These are phyloP conservation scores for Resseliella maxima DNA, from an alignment of 2,888 invertebrate genomes.

Conservation along the genomic window DNA sequence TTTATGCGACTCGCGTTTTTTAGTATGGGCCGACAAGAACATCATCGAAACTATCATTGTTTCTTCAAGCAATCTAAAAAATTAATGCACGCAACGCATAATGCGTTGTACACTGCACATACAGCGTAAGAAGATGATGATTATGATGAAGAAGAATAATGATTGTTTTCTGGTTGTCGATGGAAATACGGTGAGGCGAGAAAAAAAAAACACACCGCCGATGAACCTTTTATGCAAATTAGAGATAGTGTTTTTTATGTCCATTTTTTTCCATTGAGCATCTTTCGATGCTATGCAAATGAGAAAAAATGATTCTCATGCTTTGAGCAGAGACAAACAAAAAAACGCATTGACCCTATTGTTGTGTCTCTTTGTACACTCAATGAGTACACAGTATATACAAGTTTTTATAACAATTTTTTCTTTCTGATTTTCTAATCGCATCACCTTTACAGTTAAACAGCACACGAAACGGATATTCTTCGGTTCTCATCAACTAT, in stretches of 20 bases:
- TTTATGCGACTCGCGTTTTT: conserved; percentile 30
- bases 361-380: neutral
- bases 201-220: conserved; percentile 33
- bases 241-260: conserved; percentile 54
- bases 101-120: neutral
- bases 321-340: neutral
- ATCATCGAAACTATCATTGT: neutral
- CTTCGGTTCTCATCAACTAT: conserved; percentile 39
- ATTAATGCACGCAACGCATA: conserved; percentile 23
- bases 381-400: neutral
- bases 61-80: conserved; percentile 28
- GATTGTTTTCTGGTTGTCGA: conserved; percentile 13
- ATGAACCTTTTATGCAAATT: conserved; percentile 53
- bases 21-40: neutral
- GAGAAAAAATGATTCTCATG: conserved; percentile 37
- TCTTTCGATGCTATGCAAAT: conserved; percentile 7
- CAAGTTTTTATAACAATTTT: conserved; percentile 7
- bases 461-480: conserved; percentile 21
- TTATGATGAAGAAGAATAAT: too few relatives aligned
- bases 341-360: conserved; percentile 55
- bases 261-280: conserved; percentile 2
- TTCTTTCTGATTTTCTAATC: neutral
- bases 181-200: neutral
- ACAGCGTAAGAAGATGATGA: neutral
- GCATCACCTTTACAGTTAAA: neutral